Base-by-base conservation (phyloP, 2,797 vertebrate species). In the Luscinia megarhynchos region DNA sequence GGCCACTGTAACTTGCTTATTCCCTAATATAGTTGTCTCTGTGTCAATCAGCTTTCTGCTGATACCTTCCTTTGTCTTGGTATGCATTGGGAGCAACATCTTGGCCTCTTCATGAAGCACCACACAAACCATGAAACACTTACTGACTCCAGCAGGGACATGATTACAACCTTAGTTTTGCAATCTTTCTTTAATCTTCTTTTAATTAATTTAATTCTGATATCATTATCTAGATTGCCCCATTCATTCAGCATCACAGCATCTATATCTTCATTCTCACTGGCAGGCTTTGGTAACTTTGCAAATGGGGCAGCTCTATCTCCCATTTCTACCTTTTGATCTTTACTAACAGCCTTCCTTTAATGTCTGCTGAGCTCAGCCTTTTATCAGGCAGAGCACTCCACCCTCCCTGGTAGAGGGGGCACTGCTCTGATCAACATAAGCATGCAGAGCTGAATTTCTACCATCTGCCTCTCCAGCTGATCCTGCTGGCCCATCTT, bases 131-230 rank as follows among this genome's bases (percentile, higher is more conserved):
- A 73, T 63, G 78, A 82, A 94, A 54, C 19, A 27, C 51, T 80
- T 79, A 84, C 5, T 94, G 85, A 80, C 80, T 96, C 64, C 81
- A 87, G 43, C 15, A 63, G 48, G 41, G 34, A 55, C 77, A 79
- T 2, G 63, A 86, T 76, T 94, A 58, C 64, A 84, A 78, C 45
- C 64, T 91, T 67, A 76, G 89, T 88, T 95, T 96, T 90, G 77
- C 79, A 94, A 89, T 95, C 91, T 90, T 86, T 93, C 93, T 95
- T 96, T 96, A 96, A 96, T 96, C 95, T 96, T 95, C 84, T 82
- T 76, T 87, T 95, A 95, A 96, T 96, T 95, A 92, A 96, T 96
- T 96, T 94, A 93, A 94, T 96, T 96, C 81, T 90, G 94, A 94
- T 95, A 95, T 41, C 80, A 87, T 95, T 94, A 95, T 93, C 83